phyloP scores from a whole-genome alignment of 2,797 vertebrate species.

The Chiloscyllium punctatum region DNA sequence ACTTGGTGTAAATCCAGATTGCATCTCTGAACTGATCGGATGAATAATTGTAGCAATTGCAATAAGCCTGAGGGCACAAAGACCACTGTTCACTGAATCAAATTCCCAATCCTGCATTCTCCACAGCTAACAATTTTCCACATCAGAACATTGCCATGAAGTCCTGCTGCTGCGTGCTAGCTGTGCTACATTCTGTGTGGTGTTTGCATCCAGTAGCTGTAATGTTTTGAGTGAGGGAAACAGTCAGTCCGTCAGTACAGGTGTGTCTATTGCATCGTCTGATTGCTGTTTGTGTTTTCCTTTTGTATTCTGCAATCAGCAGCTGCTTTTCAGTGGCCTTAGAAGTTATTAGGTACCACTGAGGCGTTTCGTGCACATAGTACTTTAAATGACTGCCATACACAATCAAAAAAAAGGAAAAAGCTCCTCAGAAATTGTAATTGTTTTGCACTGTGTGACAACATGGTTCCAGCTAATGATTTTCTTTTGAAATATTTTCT shows the following conservation, averaged over 20 bases:
- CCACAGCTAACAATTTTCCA: not conserved
- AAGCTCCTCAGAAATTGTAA: slow-evolving; percentile 23
- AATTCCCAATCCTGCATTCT: not conserved
- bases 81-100: not conserved
- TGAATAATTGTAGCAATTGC: not conserved
- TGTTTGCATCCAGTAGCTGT: not conserved
- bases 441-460: slow-evolving; percentile 28
- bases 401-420: not conserved
- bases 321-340: slow-evolving; percentile 7
- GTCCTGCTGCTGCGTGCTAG: not conserved
- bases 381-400: not conserved
- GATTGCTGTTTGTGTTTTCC: slow-evolving; percentile 32
- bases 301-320: slow-evolving; percentile 31
- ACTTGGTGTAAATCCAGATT: not conserved
- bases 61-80: not conserved
- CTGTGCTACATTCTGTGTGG: not conserved
- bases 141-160: not conserved
- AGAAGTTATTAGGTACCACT: slow-evolving; percentile 28
- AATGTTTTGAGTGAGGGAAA: not conserved
- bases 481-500: slow-evolving; percentile 30
- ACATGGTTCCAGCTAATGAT: slow-evolving; percentile 21
- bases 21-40: not conserved
- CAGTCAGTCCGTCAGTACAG: not conserved
- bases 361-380: slow-evolving; percentile 18
- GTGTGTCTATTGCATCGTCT: slow-evolving; percentile 14